phyloP scores from a whole-genome alignment of 1,140 invertebrate genomes.

The Maconellicoccus hirsutus region DNA sequence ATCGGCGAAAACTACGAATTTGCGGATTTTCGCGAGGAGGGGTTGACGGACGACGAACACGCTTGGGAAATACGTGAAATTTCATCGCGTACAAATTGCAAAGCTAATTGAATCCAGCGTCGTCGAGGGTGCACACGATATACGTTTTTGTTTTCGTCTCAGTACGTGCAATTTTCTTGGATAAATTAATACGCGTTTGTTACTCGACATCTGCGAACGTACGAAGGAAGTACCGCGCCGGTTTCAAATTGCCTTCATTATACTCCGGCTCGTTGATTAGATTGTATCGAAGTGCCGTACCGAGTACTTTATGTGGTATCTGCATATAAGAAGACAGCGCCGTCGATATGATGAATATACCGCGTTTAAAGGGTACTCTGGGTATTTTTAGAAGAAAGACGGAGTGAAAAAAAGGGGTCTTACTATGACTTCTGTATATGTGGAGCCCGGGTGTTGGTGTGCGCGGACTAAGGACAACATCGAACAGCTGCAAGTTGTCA shows the following conservation, averaged over 20 bases:
- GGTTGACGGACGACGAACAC: too few species aligned
- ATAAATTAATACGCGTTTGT: too few species aligned
- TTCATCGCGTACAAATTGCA: too few species aligned
- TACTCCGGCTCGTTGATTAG: not conserved
- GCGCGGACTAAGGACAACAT: not conserved
- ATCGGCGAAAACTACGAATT: not conserved
- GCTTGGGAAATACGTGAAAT: too few species aligned
- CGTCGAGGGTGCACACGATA: too few species aligned
- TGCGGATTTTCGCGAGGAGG: too few species aligned
- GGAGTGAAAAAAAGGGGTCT: not conserved
- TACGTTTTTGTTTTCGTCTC: too few species aligned
- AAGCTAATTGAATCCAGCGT: too few species aligned
- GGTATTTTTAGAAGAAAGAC: constrained; percentile 4
- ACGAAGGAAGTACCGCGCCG: not conserved
- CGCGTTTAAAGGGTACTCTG: not conserved
- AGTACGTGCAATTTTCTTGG: too few species aligned
- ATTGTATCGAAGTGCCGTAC: not conserved
- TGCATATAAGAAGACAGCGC: not conserved
- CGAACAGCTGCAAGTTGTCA: constrained; percentile 1
- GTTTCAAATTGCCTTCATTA: constrained; percentile 7
- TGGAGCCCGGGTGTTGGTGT: not conserved
- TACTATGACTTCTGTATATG: not conserved
- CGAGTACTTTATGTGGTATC: not conserved
- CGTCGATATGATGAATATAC: not conserved
- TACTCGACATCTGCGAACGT: not conserved